These are phyloP conservation scores for Choristoneura fumiferana DNA, from an alignment of 1,140 invertebrate species.

Conservation along the genomic window DNA sequence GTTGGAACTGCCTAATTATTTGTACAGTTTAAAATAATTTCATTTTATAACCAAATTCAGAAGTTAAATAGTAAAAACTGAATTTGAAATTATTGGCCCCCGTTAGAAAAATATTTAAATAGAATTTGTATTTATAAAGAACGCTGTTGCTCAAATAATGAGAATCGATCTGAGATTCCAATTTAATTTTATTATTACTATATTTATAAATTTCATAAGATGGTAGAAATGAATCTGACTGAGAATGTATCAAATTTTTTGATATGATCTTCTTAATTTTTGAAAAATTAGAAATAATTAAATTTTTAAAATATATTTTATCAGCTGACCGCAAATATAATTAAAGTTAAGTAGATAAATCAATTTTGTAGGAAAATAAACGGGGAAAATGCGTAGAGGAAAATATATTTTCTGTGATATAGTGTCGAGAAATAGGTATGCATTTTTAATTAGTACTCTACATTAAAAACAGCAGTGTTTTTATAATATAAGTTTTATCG, in stretches of 20 bases:
- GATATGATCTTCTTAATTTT: neutral
- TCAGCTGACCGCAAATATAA: neutral
- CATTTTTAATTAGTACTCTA: constrained; percentile 22
- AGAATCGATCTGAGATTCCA: constrained; percentile 3
- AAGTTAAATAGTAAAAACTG: neutral
- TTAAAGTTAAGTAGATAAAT: constrained; percentile 13
- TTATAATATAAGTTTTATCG: neutral
- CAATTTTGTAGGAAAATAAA: constrained; percentile 14
- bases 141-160: constrained; percentile 12
- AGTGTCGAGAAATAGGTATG: constrained; percentile 33
- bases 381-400: constrained; percentile 19
- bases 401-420: constrained; percentile 54
- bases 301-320: neutral
- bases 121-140: neutral
- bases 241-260: constrained; percentile 7
- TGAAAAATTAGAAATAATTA: neutral
- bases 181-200: constrained; percentile 13
- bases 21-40: neutral
- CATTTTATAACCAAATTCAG: neutral
- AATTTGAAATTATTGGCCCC: neutral
- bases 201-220: constrained; percentile 11
- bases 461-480: neutral
- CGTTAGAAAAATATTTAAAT: neutral
- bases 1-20: neutral
- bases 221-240: constrained; percentile 10